A percentile compares a stretch with the other conserved stretches of the same genome.
These are phyloP conservation scores for Ferdinandea cuprea DNA, from an alignment of 2,888 invertebrate genomes.

Conservation along the genomic window DNA sequence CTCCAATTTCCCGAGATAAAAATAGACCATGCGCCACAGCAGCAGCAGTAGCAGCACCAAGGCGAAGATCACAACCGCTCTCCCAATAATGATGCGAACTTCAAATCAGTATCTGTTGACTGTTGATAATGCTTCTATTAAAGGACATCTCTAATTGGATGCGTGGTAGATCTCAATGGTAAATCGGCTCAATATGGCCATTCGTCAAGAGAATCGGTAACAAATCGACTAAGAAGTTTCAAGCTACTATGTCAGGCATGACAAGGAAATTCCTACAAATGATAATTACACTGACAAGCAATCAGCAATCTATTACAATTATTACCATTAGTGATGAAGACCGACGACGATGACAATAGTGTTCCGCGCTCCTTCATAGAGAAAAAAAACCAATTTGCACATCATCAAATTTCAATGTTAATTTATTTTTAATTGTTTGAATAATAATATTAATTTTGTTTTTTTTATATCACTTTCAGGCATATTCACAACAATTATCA, in stretches of 20 bases:
- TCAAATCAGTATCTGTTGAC: not conserved
- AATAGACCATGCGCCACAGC: constrained; percentile 67
- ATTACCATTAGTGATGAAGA: not conserved
- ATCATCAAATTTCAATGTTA: constrained; percentile 24
- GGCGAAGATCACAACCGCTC: constrained; percentile 44
- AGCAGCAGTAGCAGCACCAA: no score
- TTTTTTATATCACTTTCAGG: constrained; percentile 77
- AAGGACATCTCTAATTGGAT: constrained; percentile 73
- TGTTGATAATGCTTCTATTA: constrained; percentile 40
- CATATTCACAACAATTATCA: constrained; percentile 88
- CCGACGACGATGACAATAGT: constrained; percentile 2
- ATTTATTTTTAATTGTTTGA: constrained; percentile 57
- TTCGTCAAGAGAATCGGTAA: constrained; percentile 43
- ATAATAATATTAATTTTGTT: constrained; percentile 17
- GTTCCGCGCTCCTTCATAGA: not conserved
- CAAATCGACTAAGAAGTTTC: constrained; percentile 51
- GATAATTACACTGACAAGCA: not conserved
- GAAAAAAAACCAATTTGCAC: constrained; percentile 38
- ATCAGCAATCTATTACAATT: not conserved
- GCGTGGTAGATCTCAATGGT: not conserved
- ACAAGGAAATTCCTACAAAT: constrained; percentile 28
- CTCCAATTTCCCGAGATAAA: constrained; percentile 60
- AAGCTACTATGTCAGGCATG: constrained; percentile 47
- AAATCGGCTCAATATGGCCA: constrained; percentile 47
- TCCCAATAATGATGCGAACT: constrained; percentile 54